Evolutionary conservation across 1,140 invertebrate genomes (phyloP).

Genomic region (Octopus bimaculoides): DNA sequence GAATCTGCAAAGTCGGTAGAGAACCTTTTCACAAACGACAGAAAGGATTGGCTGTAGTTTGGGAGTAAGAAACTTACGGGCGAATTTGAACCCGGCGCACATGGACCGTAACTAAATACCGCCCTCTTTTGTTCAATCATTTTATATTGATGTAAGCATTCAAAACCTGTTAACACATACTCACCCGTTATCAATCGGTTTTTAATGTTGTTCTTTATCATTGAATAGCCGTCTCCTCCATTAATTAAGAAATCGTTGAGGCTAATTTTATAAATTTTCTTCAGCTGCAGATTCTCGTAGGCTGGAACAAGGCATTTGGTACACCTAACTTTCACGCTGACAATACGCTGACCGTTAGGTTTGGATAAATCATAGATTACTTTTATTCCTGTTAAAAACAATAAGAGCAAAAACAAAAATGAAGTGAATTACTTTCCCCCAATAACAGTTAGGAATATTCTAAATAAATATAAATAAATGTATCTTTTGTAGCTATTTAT

Average conservation of each 20-base stretch:
- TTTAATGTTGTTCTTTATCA: constrained; percentile 53
- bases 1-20: no score
- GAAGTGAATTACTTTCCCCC: no score
- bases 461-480: no score
- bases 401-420: not conserved
- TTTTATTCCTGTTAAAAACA: constrained; percentile 49
- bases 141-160: no score
- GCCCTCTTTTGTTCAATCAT: no score
- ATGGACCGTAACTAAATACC: not conserved
- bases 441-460: no score
- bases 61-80: no score
- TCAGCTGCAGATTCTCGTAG: constrained; percentile 59
- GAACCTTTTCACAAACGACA: no score
- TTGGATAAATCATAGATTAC: constrained; percentile 63
- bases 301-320: constrained; percentile 66
- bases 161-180: constrained; percentile 11
- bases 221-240: constrained; percentile 67
- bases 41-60: no score
- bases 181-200: constrained; percentile 49
- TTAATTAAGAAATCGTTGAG: constrained; percentile 65
- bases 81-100: not conserved
- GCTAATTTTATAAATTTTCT: constrained; percentile 63
- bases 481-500: no score
- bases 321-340: constrained; percentile 64
- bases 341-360: constrained; percentile 63